A percentile compares a stretch with the other conserved stretches of the same genome.
These are phyloP conservation scores for Festucalex cinctus DNA, from an alignment of 2,113 vertebrate species.

Conservation along the genomic window DNA sequence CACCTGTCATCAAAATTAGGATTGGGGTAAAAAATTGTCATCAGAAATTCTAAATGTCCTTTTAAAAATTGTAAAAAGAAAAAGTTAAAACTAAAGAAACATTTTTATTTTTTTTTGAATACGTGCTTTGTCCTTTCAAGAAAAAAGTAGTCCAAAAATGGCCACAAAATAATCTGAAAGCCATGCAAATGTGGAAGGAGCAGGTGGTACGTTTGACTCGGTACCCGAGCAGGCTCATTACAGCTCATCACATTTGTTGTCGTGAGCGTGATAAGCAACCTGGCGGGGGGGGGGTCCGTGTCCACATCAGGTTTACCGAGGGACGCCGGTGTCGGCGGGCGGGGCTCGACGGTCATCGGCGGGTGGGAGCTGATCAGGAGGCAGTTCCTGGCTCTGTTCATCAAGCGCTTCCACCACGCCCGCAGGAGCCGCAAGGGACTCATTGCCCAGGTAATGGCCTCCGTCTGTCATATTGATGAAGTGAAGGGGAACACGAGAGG, in stretches of 20 bases:
- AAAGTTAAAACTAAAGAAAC: background rate
- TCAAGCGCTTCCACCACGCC: constrained; percentile 94
- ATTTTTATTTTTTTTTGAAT: no score
- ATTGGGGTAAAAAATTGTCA: no score
- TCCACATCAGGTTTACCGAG: constrained; percentile 77
- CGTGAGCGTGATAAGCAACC: constrained; percentile 37
- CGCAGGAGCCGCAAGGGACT: constrained; percentile 92
- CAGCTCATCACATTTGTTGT: background rate
- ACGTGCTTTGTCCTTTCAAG: background rate
- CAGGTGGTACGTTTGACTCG: constrained; percentile 25
- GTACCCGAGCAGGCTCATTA: constrained; percentile 39
- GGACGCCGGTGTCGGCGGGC: constrained; percentile 78
- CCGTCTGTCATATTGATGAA: constrained; percentile 62
- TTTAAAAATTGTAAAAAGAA: no score
- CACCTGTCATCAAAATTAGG: no score
- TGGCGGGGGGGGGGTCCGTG: constrained; percentile 8
- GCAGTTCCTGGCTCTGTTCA: constrained; percentile 91
- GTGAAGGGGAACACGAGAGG: constrained; percentile 41
- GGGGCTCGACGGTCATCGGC: constrained; percentile 83
- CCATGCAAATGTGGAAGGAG: background rate
- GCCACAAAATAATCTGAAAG: background rate
- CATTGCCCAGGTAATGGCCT: constrained; percentile 89
- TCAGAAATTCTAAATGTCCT: no score
- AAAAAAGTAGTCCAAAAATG: background rate
- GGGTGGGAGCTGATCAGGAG: constrained; percentile 87